A percentile compares a stretch with the other conserved stretches of the same genome.
Evolutionary conservation across 2,113 vertebrate genomes (phyloP).

Genomic region (Turdus rufiventris): DNA sequence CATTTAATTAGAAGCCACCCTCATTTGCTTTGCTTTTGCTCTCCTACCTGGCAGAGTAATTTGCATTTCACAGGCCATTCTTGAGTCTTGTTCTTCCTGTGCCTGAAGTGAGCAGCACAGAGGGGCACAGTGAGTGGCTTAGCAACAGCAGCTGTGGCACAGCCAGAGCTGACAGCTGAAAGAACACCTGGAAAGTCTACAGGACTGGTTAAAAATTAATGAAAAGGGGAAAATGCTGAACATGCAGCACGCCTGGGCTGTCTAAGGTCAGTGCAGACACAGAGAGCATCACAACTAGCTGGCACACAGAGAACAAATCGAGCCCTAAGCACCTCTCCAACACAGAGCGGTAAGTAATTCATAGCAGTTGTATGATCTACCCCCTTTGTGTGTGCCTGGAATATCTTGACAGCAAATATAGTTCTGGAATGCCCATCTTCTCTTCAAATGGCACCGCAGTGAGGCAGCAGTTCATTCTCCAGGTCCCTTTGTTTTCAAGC

Average conservation of each 20-base stretch:
- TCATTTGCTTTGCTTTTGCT: not conserved
- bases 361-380: not conserved
- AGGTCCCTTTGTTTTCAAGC: fast-evolving
- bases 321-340: not conserved
- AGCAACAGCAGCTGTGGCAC: not conserved
- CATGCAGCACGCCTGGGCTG: not conserved
- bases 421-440: not conserved
- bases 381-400: not conserved
- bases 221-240: not conserved
- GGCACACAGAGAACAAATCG: not conserved
- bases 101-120: not conserved
- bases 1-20: not conserved
- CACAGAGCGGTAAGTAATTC: not conserved
- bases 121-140: not conserved
- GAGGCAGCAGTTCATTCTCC: not conserved
- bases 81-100: not conserved
- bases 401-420: fast-evolving
- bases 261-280: not conserved
- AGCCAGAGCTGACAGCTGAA: not conserved
- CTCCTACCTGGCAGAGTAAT: not conserved
- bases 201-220: not conserved
- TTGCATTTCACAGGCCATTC: not conserved
- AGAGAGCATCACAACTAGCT: not conserved
- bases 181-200: not conserved
- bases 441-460: fast-evolving